Base-by-base conservation (phyloP, 2,113 vertebrate genomes). In the Gobius niger region DNA sequence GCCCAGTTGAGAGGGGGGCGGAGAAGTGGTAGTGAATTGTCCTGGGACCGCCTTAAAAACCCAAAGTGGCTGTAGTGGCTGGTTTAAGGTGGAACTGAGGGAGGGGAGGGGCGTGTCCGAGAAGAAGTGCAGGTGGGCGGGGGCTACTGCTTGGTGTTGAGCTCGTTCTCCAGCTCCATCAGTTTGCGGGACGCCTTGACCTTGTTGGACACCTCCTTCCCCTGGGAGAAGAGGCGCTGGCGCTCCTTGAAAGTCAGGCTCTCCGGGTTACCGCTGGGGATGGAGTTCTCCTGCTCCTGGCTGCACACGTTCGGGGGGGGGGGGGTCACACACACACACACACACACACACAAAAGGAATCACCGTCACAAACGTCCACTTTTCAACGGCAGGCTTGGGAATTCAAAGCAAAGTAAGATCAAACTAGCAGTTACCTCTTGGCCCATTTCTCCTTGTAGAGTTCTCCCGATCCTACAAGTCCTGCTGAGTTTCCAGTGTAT, bases 141-240 rank as follows among this genome's bases (percentile, higher is more conserved):
- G 24, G 72, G 65, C 84, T 91, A 90, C 88, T 94, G 91, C 78
- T 99, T 98, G 47, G 96, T 98, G 92, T 98, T 98, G 80, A 99
- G 92, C 82, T 99, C 98, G 64, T 96, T 97, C 91, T 99, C 98
- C 93, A 99, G 94, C 87, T 99, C 98, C 89, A 94, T 98, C 65
- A 99, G 87, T 87, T 96, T 98, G 53, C 98, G 94, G 9, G 98
- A 99, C 59, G 97, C 97, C 76, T 99, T 99, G 56, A 99, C 96
- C 92, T 98, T 99, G 86, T 95, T 93, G 73, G 98, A 98, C 73
- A 99, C 96, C 79, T 98, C 96, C 70, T 97, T 96, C 76, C 97
- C 98, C 87, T 99, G 96, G 65, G 97, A 99, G 89, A 99, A 99
- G 68, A 99, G 96, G 68, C 98, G 96, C 53, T 99, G 98, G 73